Percentiles rank a stretch among this genome's conserved stretches.
Conservation (phyloP, 1,140 invertebrate genomes). For the Wiebesia pumilae region DNA sequence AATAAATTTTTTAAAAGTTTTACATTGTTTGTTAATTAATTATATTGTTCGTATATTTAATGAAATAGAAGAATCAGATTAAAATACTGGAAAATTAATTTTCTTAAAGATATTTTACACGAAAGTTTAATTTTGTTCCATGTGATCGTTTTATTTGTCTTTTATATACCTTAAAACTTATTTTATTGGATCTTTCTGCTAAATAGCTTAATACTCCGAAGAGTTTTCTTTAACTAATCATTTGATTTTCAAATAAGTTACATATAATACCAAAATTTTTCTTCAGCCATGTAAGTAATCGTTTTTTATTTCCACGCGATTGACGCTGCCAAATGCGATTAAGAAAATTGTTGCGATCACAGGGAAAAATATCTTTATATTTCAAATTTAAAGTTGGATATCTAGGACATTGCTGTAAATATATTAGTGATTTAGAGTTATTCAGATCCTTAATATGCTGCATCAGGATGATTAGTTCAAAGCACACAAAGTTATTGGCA, state of each 20-base stretch:
- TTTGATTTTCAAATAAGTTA: conserved; percentile 15
- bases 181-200: too few species aligned
- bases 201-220: too few species aligned
- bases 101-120: too few species aligned
- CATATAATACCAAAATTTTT: conserved; percentile 32
- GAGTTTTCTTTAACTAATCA: too few species aligned
- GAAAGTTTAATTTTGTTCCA: too few species aligned
- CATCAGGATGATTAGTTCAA: neutral
- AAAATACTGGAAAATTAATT: too few species aligned
- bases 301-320: conserved; percentile 35
- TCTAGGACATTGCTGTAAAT: conserved; percentile 61
- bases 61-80: too few species aligned
- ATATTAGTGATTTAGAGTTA: neutral
- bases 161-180: too few species aligned
- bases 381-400: conserved; percentile 58
- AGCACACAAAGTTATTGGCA: conserved; percentile 9
- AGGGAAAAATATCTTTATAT: neutral
- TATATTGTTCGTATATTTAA: too few species aligned
- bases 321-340: conserved; percentile 57
- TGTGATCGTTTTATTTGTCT: too few species aligned
- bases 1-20: too few species aligned
- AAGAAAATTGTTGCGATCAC: conserved; percentile 48
- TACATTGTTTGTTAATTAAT: too few species aligned
- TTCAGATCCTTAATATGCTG: neutral
- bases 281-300: neutral